A percentile compares a stretch with the other conserved stretches of the same genome.
Evolutionary conservation across 2,113 vertebrate genomes (phyloP).

Genomic region (Pimephales promelas): DNA sequence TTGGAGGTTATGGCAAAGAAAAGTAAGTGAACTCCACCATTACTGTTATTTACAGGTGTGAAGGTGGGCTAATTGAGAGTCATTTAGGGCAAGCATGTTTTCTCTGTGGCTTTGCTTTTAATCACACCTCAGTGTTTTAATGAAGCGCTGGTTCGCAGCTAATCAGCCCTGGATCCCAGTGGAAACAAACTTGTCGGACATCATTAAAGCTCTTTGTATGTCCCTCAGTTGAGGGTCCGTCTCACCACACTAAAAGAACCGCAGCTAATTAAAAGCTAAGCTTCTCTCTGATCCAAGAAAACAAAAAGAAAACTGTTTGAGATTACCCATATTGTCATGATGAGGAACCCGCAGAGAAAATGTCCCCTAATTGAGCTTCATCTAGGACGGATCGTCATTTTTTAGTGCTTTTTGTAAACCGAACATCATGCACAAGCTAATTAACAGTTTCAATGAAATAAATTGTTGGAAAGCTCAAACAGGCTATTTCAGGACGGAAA

Average conservation of each 20-base stretch:
- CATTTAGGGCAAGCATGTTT: background rate
- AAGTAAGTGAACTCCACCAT: background rate
- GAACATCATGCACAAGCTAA: background rate
- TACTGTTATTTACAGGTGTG: constrained; percentile 41
- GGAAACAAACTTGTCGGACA: constrained; percentile 15
- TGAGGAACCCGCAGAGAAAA: background rate
- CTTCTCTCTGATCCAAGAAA: constrained; percentile 4
- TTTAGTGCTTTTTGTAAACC: background rate
- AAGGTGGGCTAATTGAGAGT: constrained; percentile 18
- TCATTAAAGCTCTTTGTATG: constrained; percentile 21
- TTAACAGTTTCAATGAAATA: background rate
- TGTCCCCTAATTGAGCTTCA: constrained; percentile 8
- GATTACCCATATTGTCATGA: background rate
- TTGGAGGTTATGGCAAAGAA: background rate
- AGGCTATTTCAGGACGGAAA: background rate
- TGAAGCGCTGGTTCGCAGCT: constrained; percentile 30
- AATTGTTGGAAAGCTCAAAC: background rate
- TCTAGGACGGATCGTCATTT: background rate
- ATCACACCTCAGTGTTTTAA: constrained; percentile 51
- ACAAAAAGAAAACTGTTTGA: constrained; percentile 5
- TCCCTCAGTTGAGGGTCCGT: background rate
- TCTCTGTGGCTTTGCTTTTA: constrained; percentile 29
- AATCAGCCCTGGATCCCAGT: background rate
- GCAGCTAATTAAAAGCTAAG: constrained; percentile 25
- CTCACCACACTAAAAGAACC: background rate